Conservation (phyloP, 2,797 vertebrate species). For the Benthosema pterotum region DNA sequence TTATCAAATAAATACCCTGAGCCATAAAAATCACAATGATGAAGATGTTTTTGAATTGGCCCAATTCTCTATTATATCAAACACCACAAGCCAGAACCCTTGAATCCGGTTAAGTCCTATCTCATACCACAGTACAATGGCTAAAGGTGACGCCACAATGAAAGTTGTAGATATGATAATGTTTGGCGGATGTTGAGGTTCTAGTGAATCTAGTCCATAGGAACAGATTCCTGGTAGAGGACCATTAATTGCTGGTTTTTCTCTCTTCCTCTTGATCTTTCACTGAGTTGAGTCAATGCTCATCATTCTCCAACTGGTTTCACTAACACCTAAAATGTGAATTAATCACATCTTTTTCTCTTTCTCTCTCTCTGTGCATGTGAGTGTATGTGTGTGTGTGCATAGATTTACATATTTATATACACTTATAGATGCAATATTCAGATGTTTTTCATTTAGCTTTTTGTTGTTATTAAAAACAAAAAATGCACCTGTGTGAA, state of each 20-base stretch:
- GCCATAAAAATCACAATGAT: constrained; percentile 53
- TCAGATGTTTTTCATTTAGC: constrained; percentile 11
- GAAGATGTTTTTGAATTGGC: constrained; percentile 37
- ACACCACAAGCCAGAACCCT: constrained; percentile 19
- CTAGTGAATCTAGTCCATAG: background rate
- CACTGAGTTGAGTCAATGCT: constrained; percentile 26
- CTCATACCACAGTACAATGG: too few species aligned
- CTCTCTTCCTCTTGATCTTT: constrained; percentile 40
- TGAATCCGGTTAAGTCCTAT: too few species aligned
- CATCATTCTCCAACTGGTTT: constrained; percentile 23
- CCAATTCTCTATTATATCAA: constrained; percentile 38
- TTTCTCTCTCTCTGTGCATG: background rate
- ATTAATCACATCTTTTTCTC: constrained; percentile 19
- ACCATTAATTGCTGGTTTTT: constrained; percentile 27
- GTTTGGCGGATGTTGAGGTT: constrained; percentile 31
- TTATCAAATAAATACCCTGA: constrained; percentile 60
- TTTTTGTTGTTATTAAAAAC: constrained; percentile 38
- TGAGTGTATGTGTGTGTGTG: constrained; percentile 21
- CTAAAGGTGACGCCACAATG: too few species aligned
- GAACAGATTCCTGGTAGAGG: constrained; percentile 47
- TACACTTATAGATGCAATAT: constrained; percentile 62
- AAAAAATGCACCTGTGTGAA: too few species aligned
- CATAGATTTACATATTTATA: constrained; percentile 67
- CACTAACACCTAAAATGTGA: constrained; percentile 31
- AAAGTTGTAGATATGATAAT: constrained; percentile 22